Base-by-base conservation (phyloP, 2,113 vertebrate genomes). In the Hymenochirus boettgeri region DNA sequence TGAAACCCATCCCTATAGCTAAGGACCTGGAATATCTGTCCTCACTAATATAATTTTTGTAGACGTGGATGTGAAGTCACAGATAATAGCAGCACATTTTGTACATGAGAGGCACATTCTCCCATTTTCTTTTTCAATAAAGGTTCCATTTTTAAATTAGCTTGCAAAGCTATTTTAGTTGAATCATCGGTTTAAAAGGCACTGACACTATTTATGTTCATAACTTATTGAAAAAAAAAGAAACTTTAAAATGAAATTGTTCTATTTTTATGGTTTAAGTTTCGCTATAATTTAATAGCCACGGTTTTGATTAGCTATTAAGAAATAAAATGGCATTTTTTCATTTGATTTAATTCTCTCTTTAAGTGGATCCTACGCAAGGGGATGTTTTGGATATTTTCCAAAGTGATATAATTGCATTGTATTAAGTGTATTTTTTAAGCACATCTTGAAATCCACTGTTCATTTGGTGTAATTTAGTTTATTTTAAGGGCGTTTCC, bases 311-410 rank as follows among this genome's bases (percentile, higher is more conserved):
- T 57, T 57, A 57, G 54, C 54, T 57, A 57, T 57, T 57, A 57
- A 57, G 54, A 29, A 57, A 57, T 57, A 57, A 57, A 57, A 57
- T 37, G n/a, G 29, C 37, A 31, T 57, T 57, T 57, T n/a, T 57
- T 57, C 29, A 57, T 57, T 57, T 57, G 54, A 57, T 35, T 57
- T 57, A 37, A 57, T 57, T 57, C 27, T 57, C 37, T 19, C 37
- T 56, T 33, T 56, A 56, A 56, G 53, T 33, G 53, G 53, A n/a
- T 56, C 2, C 39, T 42, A 19, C 31, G 12, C 54, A 19, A n/a
- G 54, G 33, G 54, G 25, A 55, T 55, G 9, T 37, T 29, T 57
- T 57, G 54, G 54, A n/a, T 10, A 33, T 35, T 57, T 19, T 57
- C 54, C 54, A 57, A 57, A 35, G 54, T 21, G 19, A 57, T 57